Conservation (phyloP, 2,113 vertebrate species). For the Penelope pileata region DNA sequence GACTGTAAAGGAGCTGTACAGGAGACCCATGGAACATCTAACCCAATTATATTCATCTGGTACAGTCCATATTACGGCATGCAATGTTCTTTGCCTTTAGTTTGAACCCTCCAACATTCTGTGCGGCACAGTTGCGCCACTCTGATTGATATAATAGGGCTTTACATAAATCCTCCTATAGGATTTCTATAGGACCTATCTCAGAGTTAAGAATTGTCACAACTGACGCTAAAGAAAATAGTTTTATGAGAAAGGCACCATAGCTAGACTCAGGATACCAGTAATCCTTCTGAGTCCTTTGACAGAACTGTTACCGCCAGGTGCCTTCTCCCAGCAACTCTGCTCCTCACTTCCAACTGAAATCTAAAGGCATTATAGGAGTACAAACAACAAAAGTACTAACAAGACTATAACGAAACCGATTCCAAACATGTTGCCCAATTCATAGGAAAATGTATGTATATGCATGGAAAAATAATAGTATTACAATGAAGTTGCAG, state of each 20-base stretch:
- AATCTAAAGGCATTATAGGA: not conserved
- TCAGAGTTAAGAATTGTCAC: not conserved
- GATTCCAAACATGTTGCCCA: not conserved
- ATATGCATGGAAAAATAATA: not conserved
- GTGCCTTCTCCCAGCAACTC: not conserved
- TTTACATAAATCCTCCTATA: not conserved
- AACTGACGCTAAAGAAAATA: fast-evolving
- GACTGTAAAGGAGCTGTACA: not conserved
- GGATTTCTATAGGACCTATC: not conserved
- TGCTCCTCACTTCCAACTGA: not conserved
- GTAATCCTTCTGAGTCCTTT: not conserved
- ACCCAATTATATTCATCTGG: not conserved
- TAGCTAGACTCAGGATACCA: not conserved
- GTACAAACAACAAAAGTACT: not conserved
- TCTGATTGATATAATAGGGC: not conserved
- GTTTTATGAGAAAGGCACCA: not conserved
- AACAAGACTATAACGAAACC: not conserved
- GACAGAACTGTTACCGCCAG: not conserved
- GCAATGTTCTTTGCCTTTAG: not conserved
- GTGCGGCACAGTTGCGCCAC: not conserved
- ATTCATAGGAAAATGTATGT: not conserved
- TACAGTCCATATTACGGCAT: not conserved
- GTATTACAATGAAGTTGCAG: not conserved
- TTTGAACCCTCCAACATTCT: not conserved
- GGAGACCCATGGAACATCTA: not conserved